Conservation (phyloP, 2,797 vertebrate species). For the Myotis daubentonii region DNA sequence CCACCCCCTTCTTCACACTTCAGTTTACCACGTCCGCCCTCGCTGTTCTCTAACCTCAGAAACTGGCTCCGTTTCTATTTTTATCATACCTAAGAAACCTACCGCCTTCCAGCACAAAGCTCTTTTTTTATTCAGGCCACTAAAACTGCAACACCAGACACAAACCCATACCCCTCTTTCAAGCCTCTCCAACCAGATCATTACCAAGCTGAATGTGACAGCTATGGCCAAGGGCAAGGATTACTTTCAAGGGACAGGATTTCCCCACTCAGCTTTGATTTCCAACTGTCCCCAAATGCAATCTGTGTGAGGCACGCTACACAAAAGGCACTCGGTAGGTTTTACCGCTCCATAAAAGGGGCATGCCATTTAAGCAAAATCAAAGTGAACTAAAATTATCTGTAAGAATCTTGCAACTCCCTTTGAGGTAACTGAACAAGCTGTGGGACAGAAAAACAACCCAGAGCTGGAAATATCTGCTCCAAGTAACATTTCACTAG, state of each 20-base stretch:
- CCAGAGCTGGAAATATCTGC: slow-evolving; percentile 38
- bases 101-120: slow-evolving; percentile 60
- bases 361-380: background rate
- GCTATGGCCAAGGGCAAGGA: background rate
- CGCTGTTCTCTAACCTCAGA: slow-evolving; percentile 77
- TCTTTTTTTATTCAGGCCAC: slow-evolving; percentile 60
- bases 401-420: background rate
- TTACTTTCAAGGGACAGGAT: background rate
- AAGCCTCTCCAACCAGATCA: slow-evolving; percentile 13
- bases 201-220: background rate
- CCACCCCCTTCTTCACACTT: slow-evolving; percentile 79
- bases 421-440: slow-evolving; percentile 27
- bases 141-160: slow-evolving; percentile 40
- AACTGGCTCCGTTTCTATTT: slow-evolving; percentile 77
- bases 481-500: slow-evolving; percentile 23
- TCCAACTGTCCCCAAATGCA: background rate
- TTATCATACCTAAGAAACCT: slow-evolving; percentile 75
- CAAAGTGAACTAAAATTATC: slow-evolving; percentile 45
- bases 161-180: slow-evolving; percentile 26
- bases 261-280: background rate
- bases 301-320: background rate
- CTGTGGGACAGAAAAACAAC: background rate
- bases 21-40: slow-evolving; percentile 69
- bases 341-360: background rate
- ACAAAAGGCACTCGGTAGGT: background rate